Percentiles rank a stretch among this genome's conserved stretches.
Evolutionary conservation across 2,113 vertebrate species (phyloP).

Genomic region (Chelonoidis abingdonii): DNA sequence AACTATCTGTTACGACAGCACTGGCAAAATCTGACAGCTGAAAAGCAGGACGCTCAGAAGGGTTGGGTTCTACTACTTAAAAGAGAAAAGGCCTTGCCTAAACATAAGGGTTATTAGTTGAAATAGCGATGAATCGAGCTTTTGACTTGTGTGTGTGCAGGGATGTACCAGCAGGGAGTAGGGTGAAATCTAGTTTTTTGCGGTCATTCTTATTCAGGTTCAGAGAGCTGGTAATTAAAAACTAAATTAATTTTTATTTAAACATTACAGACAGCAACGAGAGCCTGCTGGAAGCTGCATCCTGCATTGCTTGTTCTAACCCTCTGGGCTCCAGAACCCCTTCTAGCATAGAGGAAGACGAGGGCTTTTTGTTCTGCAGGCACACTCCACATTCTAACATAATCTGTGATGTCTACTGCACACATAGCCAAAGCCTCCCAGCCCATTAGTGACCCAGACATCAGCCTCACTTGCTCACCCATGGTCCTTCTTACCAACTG

Average conservation of each 20-base stretch:
- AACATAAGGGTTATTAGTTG: neutral
- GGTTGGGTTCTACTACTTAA: neutral
- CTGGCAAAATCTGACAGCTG: fast-evolving
- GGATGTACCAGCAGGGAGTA: neutral
- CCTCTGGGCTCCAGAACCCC: neutral
- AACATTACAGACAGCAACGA: neutral
- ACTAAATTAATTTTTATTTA: neutral
- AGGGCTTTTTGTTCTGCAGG: neutral
- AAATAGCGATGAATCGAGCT: neutral
- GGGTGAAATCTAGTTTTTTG: neutral
- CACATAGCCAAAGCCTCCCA: neutral
- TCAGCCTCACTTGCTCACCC: neutral
- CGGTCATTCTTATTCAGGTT: fast-evolving
- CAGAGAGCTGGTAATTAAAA: neutral
- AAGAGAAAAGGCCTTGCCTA: neutral
- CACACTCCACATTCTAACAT: neutral
- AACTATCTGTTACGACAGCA: too few relatives aligned
- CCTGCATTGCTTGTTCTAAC: neutral
- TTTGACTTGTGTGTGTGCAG: neutral
- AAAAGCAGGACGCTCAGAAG: neutral
- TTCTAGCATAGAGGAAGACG: neutral
- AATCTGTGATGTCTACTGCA: neutral
- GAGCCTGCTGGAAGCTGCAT: neutral
- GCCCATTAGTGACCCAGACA: neutral
- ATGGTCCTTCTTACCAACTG: neutral